phyloP scores from a whole-genome alignment of 23 tunicate species.

The Oikopleura vanhoeffeni region DNA sequence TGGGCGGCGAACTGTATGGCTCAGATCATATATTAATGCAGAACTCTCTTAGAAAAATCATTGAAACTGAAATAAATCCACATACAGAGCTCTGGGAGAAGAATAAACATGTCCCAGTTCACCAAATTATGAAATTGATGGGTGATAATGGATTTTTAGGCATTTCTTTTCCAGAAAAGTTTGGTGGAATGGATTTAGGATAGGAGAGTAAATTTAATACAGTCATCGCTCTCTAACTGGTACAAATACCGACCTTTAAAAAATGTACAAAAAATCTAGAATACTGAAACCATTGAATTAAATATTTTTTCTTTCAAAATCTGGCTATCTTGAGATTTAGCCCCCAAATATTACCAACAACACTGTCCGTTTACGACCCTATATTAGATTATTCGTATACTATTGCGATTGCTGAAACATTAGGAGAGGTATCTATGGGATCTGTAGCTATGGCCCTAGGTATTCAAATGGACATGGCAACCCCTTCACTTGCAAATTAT shows the following conservation, averaged over 20 bases:
- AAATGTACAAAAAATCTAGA: too few species aligned
- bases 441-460: slow-evolving; percentile 79
- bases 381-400: slow-evolving; percentile 77
- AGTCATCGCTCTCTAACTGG: too few species aligned
- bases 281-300: too few species aligned
- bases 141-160: slow-evolving; percentile 82
- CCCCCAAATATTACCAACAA: too few species aligned
- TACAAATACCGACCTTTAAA: too few species aligned
- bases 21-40: too few species aligned
- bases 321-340: too few species aligned
- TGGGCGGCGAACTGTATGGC: too few species aligned
- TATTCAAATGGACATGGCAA: slow-evolving; percentile 94
- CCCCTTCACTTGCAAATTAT: slow-evolving; percentile 85
- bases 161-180: slow-evolving; percentile 20
- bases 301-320: too few species aligned
- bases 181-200: slow-evolving; percentile 89
- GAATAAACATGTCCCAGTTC: slow-evolving; percentile 44
- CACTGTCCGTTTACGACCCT: too few species aligned
- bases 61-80: slow-evolving; percentile 83
- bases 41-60: slow-evolving; percentile 24
- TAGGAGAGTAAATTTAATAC: too few species aligned
- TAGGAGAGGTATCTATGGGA: slow-evolving; percentile 59
- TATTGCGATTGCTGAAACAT: slow-evolving; percentile 63
- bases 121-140: slow-evolving; percentile 53
- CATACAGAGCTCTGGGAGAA: slow-evolving; percentile 87